Conservation (phyloP, 1,140 invertebrate genomes). For the Tetramorium simillimum region DNA sequence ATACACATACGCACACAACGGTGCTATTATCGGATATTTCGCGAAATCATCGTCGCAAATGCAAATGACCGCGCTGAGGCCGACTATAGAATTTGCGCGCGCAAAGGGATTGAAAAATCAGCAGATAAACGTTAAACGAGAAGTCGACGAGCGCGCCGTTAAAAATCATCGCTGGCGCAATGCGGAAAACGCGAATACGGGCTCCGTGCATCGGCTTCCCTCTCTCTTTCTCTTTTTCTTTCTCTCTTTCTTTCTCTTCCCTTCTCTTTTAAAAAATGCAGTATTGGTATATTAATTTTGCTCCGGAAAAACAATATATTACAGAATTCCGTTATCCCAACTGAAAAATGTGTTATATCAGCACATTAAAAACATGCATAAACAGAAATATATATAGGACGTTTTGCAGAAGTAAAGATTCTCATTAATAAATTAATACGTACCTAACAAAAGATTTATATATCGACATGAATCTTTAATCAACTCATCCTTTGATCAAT, state of each 20-base stretch:
- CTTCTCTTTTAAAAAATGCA: neutral
- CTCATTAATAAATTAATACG: neutral
- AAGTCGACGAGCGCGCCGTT: slow-evolving; percentile 34
- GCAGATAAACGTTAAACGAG: slow-evolving; percentile 26
- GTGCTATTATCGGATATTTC: slow-evolving; percentile 25
- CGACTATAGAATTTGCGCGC: slow-evolving; percentile 30
- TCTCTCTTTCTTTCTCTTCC: too few species aligned
- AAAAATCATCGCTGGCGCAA: slow-evolving; percentile 75
- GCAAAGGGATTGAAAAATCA: slow-evolving; percentile 32
- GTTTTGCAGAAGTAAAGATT: neutral
- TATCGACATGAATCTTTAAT: neutral
- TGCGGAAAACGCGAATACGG: slow-evolving; percentile 70
- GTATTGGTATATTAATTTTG: slow-evolving; percentile 19
- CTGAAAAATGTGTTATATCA: neutral
- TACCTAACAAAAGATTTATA: neutral
- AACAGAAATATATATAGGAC: neutral
- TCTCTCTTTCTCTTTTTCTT: neutral
- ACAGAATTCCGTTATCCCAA: neutral
- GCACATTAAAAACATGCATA: neutral
- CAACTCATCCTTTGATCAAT: neutral
- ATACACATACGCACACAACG: neutral
- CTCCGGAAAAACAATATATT: neutral
- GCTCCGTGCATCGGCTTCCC: neutral
- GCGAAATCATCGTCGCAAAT: slow-evolving; percentile 58
- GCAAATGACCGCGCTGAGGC: slow-evolving; percentile 21